Percentiles rank a stretch among this genome's conserved stretches.
Evolutionary conservation across 2,888 invertebrate species (phyloP).

Genomic region (Hipparchia semele): DNA sequence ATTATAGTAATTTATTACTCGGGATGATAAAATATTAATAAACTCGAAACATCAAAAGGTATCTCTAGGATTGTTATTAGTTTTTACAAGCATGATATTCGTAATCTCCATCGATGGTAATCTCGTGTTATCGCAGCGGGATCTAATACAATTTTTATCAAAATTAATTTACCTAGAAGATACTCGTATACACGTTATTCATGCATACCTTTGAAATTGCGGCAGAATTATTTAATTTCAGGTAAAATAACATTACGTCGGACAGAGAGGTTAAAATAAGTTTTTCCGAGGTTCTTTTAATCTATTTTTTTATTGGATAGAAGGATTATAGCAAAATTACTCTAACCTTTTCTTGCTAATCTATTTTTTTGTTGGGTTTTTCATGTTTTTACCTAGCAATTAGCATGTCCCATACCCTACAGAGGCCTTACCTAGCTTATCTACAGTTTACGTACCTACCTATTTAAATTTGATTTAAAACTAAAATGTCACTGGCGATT

Average conservation of each 20-base stretch:
- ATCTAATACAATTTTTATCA: constrained; percentile 10
- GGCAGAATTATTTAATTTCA: too few relatives aligned
- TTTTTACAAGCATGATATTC: constrained; percentile 6
- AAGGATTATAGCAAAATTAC: too few relatives aligned
- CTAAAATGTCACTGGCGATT: too few relatives aligned
- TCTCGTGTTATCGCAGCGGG: not conserved
- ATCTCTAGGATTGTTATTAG: constrained; percentile 12
- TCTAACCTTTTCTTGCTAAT: too few relatives aligned
- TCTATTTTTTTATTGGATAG: too few relatives aligned
- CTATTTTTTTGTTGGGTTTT: too few relatives aligned
- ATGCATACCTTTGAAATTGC: not conserved
- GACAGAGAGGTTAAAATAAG: not conserved
- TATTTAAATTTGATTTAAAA: too few relatives aligned
- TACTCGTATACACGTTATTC: not conserved
- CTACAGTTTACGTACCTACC: too few relatives aligned
- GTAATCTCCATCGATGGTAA: not conserved
- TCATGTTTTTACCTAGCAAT: too few relatives aligned
- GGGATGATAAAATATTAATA: not conserved
- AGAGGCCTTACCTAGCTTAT: too few relatives aligned
- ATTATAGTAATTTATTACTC: not conserved
- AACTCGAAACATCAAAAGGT: not conserved
- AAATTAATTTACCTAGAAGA: not conserved
- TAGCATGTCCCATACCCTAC: too few relatives aligned
- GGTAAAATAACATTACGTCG: not conserved
- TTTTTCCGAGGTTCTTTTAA: too few relatives aligned